Base-by-base conservation (phyloP, 1,140 invertebrate genomes). In the Holotrichia oblita region DNA sequence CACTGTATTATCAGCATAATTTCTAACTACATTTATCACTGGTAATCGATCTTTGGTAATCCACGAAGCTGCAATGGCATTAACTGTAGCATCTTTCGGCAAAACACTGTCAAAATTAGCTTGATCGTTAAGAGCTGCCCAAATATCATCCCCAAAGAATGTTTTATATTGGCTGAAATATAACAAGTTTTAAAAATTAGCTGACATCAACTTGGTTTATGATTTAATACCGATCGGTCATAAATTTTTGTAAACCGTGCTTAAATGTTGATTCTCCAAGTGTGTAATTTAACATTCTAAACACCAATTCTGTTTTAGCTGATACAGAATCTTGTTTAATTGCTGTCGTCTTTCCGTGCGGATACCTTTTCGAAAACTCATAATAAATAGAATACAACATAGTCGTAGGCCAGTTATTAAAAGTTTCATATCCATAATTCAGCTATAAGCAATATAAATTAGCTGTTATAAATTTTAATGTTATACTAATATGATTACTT, bases 261-360 rank as follows among this genome's bases (percentile, higher is more conserved):
- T 90, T 92, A 86, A 99, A 98, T 0, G 93, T 93, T 4, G 91
- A 87, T 72, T 92, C 91, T 4, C 95, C 94, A 7, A 99, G 88
- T 4, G 96, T 96, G 81, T 94, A 93, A 82, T 96, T 94, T 84
- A 99, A 92, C 97, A 99, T 99, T 55, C 97, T 89, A 83, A 99
- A 94, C 9, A 98, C 89, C n/a, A 97, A 89, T 79, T 96, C 95
- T n/a, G 94, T 93, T 87, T 93, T 93, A 8, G 90, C 90, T 34
- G 90, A 91, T 4, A 89, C 89, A 0, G 92, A 92, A 83, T 94
- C 92, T 81, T 93, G 91, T 83, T 93, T 93, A 86, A 94, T 93
- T 44, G 91, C 92, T 3, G 91, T 92, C 72, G 92, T 92, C 55
- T 92, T 89, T 0, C 92, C 93, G 84, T 93, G 91, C 0, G 93